Percentiles rank a stretch among this genome's conserved stretches.
Conservation (phyloP, 2,113 vertebrate species). For the Chroicocephalus ridibundus region DNA sequence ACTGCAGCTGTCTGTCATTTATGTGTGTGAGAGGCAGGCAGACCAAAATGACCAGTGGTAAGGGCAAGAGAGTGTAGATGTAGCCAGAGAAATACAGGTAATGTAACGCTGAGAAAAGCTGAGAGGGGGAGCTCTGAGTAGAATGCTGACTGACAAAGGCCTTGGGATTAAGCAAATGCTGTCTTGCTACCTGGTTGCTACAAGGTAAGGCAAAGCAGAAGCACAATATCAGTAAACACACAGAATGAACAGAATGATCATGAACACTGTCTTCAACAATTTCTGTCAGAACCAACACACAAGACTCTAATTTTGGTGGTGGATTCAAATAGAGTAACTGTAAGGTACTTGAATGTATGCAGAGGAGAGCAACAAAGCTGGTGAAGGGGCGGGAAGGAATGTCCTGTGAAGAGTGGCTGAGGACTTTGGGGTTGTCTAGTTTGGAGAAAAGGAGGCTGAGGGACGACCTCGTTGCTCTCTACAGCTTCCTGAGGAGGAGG, state of each 20-base stretch:
- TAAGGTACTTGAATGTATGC: background rate
- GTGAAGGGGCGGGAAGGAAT: background rate
- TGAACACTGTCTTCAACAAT: background rate
- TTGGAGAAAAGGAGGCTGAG: background rate
- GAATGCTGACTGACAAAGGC: background rate
- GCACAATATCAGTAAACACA: background rate
- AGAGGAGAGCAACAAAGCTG: background rate
- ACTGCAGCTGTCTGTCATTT: background rate
- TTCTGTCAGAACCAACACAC: background rate
- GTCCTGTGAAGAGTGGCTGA: rapidly evolving
- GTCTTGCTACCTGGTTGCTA: background rate
- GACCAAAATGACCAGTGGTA: background rate
- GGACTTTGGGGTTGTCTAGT: background rate
- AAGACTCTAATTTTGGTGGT: background rate
- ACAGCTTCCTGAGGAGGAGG: background rate
- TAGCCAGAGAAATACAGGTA: background rate
- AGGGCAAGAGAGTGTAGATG: background rate
- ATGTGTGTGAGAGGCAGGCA: background rate
- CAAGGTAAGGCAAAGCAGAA: background rate
- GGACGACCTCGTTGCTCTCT: background rate
- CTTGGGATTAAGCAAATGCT: background rate
- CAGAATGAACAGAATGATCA: background rate
- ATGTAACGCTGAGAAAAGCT: background rate
- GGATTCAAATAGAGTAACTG: background rate
- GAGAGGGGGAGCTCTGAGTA: background rate